Evolutionary conservation across 2,888 invertebrate species (phyloP), one percentile per base, ranked within the genome.

Genomic region (Caenorhabditis plicata): DNA sequence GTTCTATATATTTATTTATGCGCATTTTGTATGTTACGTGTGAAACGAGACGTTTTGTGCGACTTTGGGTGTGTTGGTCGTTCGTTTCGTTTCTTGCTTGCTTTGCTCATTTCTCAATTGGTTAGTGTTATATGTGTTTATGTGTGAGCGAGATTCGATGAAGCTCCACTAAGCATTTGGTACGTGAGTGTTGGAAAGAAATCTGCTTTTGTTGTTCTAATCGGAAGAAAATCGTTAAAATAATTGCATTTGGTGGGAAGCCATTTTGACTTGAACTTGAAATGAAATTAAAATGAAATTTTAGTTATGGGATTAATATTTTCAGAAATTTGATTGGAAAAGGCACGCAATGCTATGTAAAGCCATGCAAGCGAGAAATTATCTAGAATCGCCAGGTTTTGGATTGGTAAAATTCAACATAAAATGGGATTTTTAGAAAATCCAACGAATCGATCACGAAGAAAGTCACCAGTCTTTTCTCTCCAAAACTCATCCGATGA

Each of bases 291-390:
- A 36, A 23, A 11, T 35, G 27, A 27, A 47, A 47, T 23, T 13
- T 23, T 39, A 19, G 15, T 39, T 39, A 19, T 15, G 20, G 35
- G 9, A 29, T 27, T 47, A n/a, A 20, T 9, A n/a, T 40, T 67
- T 68, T 48, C 67, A 76, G 73, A 48, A 62, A 31, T 68, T 66
- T 45, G 73, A 74, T 51, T 73, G 68, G 66, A 65, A 61, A 26
- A 52, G 55, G 7, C 76, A 76, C 63, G 75, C 74, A 52, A 48
- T 64, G 45, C 20, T 62, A 31, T 75, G 75, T 52, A 63, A 64
- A 43, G 53, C 62, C 8, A 19, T 65, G 2, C 65, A 66, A 42
- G 19, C 52, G 9, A 29, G 41, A 11, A 7, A 7, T 27, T 9
- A 27, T 9, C 29, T n/a, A n/a, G n/a, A n/a, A n/a, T n/a, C n/a